Evolutionary conservation across 2,797 vertebrate genomes (phyloP).

Genomic region (Scolopax rusticola): DNA sequence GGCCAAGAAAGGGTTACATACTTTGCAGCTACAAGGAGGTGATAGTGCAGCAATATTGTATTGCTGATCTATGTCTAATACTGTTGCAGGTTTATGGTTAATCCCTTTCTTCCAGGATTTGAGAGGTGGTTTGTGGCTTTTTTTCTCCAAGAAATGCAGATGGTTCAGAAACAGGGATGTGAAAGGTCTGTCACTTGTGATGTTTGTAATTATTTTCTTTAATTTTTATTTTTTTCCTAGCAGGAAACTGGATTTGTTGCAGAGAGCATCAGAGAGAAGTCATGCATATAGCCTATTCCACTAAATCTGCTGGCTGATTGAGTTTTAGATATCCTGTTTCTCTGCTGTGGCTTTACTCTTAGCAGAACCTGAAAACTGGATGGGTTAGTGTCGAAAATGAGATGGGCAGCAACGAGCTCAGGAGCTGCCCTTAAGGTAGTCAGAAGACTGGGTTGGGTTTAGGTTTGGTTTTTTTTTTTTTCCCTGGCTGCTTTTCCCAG

Average conservation of each 20-base stretch:
- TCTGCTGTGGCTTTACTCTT: background rate
- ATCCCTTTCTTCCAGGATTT: background rate
- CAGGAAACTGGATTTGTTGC: background rate
- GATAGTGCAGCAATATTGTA: background rate
- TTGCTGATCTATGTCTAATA: background rate
- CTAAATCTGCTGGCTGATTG: background rate
- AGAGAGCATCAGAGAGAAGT: background rate
- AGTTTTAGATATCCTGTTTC: background rate
- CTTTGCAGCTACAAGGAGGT: background rate
- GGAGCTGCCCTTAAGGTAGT: background rate
- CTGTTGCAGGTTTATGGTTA: background rate
- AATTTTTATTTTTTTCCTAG: background rate
- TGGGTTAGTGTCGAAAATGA: background rate
- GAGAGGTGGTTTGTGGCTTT: background rate
- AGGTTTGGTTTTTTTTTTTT: background rate
- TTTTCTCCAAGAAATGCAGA: background rate
- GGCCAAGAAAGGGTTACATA: accelerated
- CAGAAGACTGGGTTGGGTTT: background rate
- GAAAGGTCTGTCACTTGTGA: background rate
- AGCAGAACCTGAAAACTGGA: background rate
- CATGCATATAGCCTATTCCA: accelerated
- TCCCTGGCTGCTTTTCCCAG: background rate
- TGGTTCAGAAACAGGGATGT: background rate
- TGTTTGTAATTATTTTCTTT: background rate
- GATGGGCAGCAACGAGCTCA: background rate